A percentile compares a stretch with the other conserved stretches of the same genome.
These are phyloP conservation scores for Notocelia uddmanniana DNA, from an alignment of 2,888 invertebrate genomes.

Conservation along the genomic window DNA sequence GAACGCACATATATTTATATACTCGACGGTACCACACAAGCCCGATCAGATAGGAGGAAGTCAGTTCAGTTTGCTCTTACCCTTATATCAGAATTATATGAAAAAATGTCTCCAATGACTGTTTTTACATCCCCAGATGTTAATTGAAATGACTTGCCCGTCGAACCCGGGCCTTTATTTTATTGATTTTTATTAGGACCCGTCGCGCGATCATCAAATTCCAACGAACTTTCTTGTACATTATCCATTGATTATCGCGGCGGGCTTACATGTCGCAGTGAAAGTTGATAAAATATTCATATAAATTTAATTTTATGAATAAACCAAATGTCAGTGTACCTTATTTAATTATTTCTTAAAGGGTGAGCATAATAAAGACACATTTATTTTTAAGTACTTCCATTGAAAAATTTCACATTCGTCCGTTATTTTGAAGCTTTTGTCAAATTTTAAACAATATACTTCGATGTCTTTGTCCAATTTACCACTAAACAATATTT, in stretches of 20 bases:
- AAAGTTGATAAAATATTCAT: constrained; percentile 30
- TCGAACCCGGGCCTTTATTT: constrained; percentile 64
- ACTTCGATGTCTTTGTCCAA: background rate
- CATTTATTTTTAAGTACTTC: too few relatives aligned
- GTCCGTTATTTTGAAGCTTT: too few relatives aligned
- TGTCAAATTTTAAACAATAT: too few relatives aligned
- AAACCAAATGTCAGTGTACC: constrained; percentile 16
- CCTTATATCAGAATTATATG: constrained; percentile 58
- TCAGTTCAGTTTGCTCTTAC: background rate
- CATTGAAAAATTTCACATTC: too few relatives aligned
- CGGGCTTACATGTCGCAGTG: constrained; percentile 63
- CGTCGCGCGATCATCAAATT: constrained; percentile 72
- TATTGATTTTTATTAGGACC: constrained; percentile 72
- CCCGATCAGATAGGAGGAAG: background rate
- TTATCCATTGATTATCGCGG: constrained; percentile 63
- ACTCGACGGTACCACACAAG: too few relatives aligned
- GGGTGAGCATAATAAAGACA: background rate
- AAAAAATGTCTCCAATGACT: constrained; percentile 61
- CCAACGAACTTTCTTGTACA: constrained; percentile 74
- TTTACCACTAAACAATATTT: background rate
- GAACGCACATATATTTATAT: too few relatives aligned
- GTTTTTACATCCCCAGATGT: constrained; percentile 75
- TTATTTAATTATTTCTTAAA: background rate
- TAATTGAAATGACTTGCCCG: constrained; percentile 81
- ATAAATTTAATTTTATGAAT: constrained; percentile 10